These are phyloP conservation scores for Tapirus terrestris DNA, from an alignment of 2,113 vertebrate genomes.

Conservation along the genomic window DNA sequence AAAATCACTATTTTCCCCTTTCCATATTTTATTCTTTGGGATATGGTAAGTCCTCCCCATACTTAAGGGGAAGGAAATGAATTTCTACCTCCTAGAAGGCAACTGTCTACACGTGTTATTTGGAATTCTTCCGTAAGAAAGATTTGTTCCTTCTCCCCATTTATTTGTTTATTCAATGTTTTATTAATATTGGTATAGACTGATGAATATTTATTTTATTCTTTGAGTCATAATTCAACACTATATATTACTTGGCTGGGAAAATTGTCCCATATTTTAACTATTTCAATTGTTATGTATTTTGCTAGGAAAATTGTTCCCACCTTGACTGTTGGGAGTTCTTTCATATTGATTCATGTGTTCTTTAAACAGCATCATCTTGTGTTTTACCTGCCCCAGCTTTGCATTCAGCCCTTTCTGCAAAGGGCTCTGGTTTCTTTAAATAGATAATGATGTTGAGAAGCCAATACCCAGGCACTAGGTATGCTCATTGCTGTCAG, in stretches of 20 bases:
- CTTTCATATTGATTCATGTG: neutral
- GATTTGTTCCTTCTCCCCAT: neutral
- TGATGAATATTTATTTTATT: neutral
- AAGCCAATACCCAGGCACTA: neutral
- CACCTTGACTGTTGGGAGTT: neutral
- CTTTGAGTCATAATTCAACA: neutral
- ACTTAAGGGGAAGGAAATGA: neutral
- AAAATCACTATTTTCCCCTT: neutral
- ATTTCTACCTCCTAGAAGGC: neutral
- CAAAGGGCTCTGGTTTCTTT: neutral
- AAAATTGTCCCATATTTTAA: neutral
- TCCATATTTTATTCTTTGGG: neutral
- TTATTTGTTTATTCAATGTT: slow-evolving; percentile 16
- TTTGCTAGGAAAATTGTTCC: neutral
- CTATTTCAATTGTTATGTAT: neutral
- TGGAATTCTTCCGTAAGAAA: neutral
- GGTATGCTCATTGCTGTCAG: neutral
- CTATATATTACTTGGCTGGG: neutral
- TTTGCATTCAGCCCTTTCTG: neutral
- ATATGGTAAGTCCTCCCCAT: neutral
- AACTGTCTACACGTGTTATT: neutral
- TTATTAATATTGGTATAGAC: neutral
- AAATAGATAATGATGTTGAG: neutral
- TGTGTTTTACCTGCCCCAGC: neutral
- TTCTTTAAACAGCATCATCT: neutral